These are phyloP conservation scores for Piaya cayana DNA, from an alignment of 2,113 vertebrate genomes.

Conservation along the genomic window DNA sequence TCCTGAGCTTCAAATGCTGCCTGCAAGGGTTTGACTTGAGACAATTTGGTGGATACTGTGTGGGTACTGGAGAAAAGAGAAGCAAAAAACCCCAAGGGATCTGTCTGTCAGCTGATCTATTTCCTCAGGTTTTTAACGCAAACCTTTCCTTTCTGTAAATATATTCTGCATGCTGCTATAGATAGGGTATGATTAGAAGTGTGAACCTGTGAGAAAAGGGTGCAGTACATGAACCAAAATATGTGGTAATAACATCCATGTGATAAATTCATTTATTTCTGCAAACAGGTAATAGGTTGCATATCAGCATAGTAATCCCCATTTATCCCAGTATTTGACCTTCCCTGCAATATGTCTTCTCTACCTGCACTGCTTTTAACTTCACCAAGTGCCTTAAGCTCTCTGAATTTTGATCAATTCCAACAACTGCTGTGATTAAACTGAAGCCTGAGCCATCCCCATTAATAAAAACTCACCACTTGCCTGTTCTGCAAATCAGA, in stretches of 20 bases:
- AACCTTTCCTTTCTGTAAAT: conserved; percentile 31
- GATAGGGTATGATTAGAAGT: not conserved
- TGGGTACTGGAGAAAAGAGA: conserved; percentile 15
- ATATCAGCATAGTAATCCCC: not conserved
- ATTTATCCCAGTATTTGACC: not conserved
- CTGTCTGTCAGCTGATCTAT: conserved; percentile 13
- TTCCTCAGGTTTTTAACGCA: not conserved
- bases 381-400: not conserved
- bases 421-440: not conserved
- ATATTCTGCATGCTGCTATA: not conserved
- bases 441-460: not conserved
- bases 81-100: conserved; percentile 15
- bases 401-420: not conserved
- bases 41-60: conserved; percentile 19
- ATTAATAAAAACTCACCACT: not conserved
- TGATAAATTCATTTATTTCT: not conserved
- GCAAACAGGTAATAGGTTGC: not conserved
- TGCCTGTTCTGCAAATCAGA: conserved; percentile 10
- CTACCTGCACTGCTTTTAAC: not conserved
- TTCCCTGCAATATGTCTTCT: not conserved
- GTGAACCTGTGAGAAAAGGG: not conserved
- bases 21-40: not conserved
- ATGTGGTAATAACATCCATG: not conserved
- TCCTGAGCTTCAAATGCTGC: conserved; percentile 3
- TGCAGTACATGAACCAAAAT: not conserved